These are phyloP conservation scores for Leiothrix lutea DNA, from an alignment of 2,113 vertebrate genomes.

Conservation along the genomic window DNA sequence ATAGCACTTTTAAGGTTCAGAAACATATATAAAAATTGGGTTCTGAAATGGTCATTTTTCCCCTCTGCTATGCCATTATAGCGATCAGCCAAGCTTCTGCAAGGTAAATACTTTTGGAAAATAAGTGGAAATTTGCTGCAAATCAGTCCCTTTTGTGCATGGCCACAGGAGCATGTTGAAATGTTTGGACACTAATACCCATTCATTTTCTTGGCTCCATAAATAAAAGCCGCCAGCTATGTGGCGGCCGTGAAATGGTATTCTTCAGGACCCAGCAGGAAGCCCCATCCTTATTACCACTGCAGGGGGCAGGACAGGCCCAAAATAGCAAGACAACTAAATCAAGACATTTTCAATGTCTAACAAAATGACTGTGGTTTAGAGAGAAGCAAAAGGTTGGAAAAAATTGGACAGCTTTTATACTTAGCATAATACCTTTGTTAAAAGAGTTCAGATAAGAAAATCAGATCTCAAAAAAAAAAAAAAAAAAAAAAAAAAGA, in stretches of 20 bases:
- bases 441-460: conserved; percentile 78
- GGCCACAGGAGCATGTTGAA: conserved; percentile 99
- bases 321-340: conserved; percentile 99
- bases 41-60: conserved; percentile 78
- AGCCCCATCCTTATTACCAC: conserved; percentile 99
- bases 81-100: conserved; percentile 80
- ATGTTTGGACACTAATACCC: conserved; percentile 99
- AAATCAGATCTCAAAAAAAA: conserved; percentile 42
- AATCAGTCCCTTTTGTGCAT: conserved; percentile 99
- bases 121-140: conserved; percentile 99
- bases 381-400: conserved; percentile 86
- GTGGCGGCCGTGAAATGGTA: conserved; percentile 99
- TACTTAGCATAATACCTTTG: conserved; percentile 78
- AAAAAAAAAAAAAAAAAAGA: conserved; percentile 16
- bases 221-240: conserved; percentile 99
- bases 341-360: conserved; percentile 99
- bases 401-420: conserved; percentile 79
- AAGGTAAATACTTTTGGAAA: conserved; percentile 96
- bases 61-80: conserved; percentile 77
- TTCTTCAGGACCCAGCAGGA: conserved; percentile 99
- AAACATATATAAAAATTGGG: conserved; percentile 68
- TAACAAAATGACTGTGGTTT: conserved; percentile 98
- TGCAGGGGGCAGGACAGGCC: conserved; percentile 94
- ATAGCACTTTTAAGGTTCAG: conserved; percentile 69
- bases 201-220: conserved; percentile 99